Percentiles rank a stretch among this genome's conserved stretches.
Evolutionary conservation across 2,113 vertebrate species (phyloP).

Genomic region (Corydoras maculifer): DNA sequence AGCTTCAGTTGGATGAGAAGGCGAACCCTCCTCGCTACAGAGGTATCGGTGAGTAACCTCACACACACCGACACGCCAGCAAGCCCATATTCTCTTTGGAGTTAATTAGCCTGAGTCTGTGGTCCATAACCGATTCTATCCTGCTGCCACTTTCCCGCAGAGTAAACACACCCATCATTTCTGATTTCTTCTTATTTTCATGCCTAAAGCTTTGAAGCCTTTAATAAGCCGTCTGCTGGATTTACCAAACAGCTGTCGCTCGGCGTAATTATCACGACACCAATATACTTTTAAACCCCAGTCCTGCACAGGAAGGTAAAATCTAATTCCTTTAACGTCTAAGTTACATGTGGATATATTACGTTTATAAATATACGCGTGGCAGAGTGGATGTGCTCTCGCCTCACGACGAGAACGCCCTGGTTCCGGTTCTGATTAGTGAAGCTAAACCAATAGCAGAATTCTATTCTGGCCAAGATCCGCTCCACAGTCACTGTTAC

Average conservation of each 20-base stretch:
- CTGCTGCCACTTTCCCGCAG: slow-evolving; percentile 22
- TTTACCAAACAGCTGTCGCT: slow-evolving; percentile 22
- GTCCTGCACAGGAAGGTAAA: no score
- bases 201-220: slow-evolving; percentile 44
- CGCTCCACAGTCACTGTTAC: no score
- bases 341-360: no score
- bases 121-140: slow-evolving; percentile 27
- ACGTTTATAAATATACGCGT: no score
- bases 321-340: no score
- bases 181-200: slow-evolving; percentile 7
- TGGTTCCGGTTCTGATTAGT: no score
- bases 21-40: slow-evolving; percentile 84
- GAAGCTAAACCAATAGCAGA: no score
- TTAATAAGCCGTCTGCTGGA: slow-evolving; percentile 61
- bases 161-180: slow-evolving; percentile 29
- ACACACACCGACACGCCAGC: neutral
- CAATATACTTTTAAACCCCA: no score
- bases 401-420: no score
- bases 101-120: slow-evolving; percentile 33
- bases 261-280: no score
- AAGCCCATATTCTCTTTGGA: slow-evolving; percentile 30
- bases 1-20: slow-evolving; percentile 90
- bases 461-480: no score
- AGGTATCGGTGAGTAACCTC: slow-evolving; percentile 72
- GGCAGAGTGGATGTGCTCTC: no score